Evolutionary conservation across 2,113 vertebrate genomes (phyloP), one percentile per base, ranked within the genome.

Genomic region (Pachypanchax playfairii): DNA sequence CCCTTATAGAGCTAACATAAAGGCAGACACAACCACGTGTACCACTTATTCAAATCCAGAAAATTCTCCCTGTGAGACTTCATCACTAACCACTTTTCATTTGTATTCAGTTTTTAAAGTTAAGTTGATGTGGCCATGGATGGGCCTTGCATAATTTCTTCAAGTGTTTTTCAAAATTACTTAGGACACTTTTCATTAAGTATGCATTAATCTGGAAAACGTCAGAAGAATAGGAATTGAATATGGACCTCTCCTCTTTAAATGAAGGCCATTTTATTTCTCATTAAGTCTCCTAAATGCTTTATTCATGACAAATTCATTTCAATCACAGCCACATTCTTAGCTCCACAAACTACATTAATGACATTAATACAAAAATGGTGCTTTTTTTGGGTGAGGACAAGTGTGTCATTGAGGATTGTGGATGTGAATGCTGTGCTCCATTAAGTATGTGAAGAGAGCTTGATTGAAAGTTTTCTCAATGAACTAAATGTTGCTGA

Each of bases 341-440:
- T 3, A 3, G 17, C 15, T 61, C 2, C 8, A 53, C 42, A 63
- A 60, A 24, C 10, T 22, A 1, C 48, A 48, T 25, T 25, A 59
- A 53, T 68, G 12, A 6, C 15, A 61, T 61, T 33, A 18, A 52
- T 36, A 42, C 15, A 53, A 43, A 28, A 46, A 31, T 9, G 15
- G 10, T 15, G 22, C 12, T 20, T 48, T 66, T 6, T 1, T 60
- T 61, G 20, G 15, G n/a, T 36, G 13, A 54, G 25, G 20, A 44
- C 58, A 48, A 61, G 51, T 39, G 11, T 17, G 17, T 24, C 10
- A 25, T 56, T 72, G 26, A 46, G 17, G 10, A 3, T 21, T 49
- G 4, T 29, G n/a, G 26, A 25, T 61, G 53, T 53, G n/a, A 52
- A 67, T 70, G 29, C 42, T 44, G 12, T 17, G 50, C 12, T 73